These are phyloP conservation scores for Protosalanx chinensis DNA, from an alignment of 2,797 vertebrate species.

Conservation along the genomic window DNA sequence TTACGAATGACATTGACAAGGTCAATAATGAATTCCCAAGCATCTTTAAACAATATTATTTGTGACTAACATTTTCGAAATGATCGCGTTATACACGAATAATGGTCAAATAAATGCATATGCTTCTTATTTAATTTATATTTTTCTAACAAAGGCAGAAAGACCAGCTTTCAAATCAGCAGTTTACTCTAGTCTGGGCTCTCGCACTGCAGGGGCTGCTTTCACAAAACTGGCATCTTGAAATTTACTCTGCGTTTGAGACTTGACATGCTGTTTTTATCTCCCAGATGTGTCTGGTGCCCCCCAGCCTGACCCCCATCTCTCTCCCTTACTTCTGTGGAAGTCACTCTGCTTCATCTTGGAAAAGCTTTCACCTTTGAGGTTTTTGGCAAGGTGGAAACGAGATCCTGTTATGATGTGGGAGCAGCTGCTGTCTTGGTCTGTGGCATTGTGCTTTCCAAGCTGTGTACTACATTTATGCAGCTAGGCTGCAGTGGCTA, in stretches of 20 bases:
- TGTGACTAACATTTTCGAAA: no score
- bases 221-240: background rate
- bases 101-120: no score
- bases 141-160: background rate
- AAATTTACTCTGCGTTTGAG: background rate
- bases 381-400: constrained; percentile 3
- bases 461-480: background rate
- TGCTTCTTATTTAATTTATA: background rate
- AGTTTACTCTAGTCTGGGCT: background rate
- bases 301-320: background rate
- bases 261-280: background rate
- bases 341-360: background rate
- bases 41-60: background rate
- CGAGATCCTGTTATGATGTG: background rate
- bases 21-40: background rate
- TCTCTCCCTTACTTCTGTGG: background rate
- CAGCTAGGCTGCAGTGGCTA: background rate
- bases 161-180: no score
- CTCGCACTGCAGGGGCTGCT: background rate
- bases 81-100: no score
- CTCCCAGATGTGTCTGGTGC: background rate
- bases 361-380: constrained; percentile 1
- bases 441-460: background rate
- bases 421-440: constrained; percentile 3
- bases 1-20: background rate